Evolutionary conservation across 1,140 invertebrate species (phyloP).

Genomic region (Manduca sexta): DNA sequence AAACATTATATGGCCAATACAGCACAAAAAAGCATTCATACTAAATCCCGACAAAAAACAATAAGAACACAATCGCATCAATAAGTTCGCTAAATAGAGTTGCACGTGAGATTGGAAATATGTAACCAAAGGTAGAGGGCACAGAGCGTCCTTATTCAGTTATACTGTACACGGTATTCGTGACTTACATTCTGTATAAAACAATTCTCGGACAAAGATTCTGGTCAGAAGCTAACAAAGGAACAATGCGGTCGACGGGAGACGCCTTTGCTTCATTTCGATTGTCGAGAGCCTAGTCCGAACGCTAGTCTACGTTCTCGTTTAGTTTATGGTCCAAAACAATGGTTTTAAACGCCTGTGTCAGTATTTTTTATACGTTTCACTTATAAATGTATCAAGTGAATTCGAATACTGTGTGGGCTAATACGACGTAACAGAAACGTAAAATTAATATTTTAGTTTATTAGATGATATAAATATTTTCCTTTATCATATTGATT

Average conservation of each 20-base stretch:
- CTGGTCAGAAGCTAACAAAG: slow-evolving; percentile 62
- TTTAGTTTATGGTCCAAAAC: not conserved
- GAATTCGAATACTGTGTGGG: too few species aligned
- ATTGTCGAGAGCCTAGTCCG: slow-evolving; percentile 48
- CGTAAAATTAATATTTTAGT: too few species aligned
- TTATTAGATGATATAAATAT: too few species aligned
- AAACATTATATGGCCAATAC: too few species aligned
- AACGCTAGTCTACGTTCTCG: not conserved
- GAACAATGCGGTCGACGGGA: slow-evolving; percentile 60
- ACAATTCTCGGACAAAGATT: slow-evolving; percentile 70
- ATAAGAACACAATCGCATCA: too few species aligned
- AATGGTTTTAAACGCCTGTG: not conserved
- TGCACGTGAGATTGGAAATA: slow-evolving; percentile 43
- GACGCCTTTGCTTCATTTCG: slow-evolving; percentile 64
- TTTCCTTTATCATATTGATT: too few species aligned
- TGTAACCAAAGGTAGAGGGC: slow-evolving; percentile 34
- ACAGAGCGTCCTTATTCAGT: slow-evolving; percentile 60
- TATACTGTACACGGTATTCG: slow-evolving; percentile 65
- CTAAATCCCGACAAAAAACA: too few species aligned
- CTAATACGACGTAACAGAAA: too few species aligned
- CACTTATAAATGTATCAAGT: too few species aligned
- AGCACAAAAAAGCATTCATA: too few species aligned
- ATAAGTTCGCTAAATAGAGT: slow-evolving; percentile 40
- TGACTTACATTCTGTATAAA: slow-evolving; percentile 72
- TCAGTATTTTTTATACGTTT: too few species aligned